Conservation (phyloP, 2,888 invertebrate species). For the Mimas tiliae region DNA sequence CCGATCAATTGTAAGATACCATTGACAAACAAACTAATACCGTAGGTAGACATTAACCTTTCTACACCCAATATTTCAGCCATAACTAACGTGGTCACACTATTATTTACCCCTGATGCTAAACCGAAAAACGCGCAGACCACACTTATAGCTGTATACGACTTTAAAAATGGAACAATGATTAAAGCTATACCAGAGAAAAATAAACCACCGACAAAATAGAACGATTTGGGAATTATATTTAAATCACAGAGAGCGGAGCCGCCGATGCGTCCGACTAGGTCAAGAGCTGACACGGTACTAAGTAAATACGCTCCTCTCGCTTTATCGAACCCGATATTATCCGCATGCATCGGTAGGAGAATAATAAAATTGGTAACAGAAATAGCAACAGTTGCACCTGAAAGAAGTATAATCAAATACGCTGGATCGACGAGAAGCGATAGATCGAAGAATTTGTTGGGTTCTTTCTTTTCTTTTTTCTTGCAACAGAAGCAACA, state of each 20-base stretch:
- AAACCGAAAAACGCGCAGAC: conserved; percentile 92
- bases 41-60: conserved; percentile 92
- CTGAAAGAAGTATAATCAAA: conserved; percentile 91
- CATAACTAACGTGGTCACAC: conserved; percentile 94
- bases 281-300: conserved; percentile 91
- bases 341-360: conserved; percentile 90
- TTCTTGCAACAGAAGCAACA: conserved; percentile 76
- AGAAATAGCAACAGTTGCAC: conserved; percentile 93
- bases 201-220: conserved; percentile 91
- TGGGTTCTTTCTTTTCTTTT: conserved; percentile 64
- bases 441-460: conserved; percentile 90
- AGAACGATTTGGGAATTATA: conserved; percentile 91
- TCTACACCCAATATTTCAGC: conserved; percentile 94
- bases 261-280: conserved; percentile 93
- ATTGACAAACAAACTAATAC: conserved; percentile 93
- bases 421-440: conserved; percentile 91
- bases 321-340: conserved; percentile 88
- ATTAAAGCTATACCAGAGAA: conserved; percentile 91
- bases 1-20: conserved; percentile 92
- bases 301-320: conserved; percentile 90
- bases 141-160: conserved; percentile 86
- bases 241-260: conserved; percentile 92
- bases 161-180: conserved; percentile 87
- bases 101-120: conserved; percentile 93
- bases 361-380: conserved; percentile 95